Conservation (phyloP, 2,797 vertebrate genomes). For the Phrynocephalus vlangalii region DNA sequence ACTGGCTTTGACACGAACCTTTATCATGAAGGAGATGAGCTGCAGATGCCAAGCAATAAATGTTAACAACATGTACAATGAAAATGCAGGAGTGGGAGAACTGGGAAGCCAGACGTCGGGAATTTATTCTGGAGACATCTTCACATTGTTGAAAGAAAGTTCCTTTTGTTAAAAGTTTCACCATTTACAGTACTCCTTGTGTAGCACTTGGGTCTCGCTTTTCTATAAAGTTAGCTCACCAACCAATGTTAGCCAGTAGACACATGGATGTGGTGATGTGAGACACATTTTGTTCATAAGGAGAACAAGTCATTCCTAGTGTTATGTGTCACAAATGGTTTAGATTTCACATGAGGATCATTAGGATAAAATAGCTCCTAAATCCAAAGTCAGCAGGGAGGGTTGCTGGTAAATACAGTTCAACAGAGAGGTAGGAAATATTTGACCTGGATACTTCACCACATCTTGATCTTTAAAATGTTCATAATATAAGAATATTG, state of each 20-base stretch:
- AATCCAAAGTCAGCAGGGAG: neutral
- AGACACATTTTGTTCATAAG: neutral
- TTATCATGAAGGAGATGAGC: neutral
- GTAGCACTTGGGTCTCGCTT: neutral
- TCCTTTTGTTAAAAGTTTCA: neutral
- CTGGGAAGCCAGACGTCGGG: neutral
- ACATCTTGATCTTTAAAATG: too few relatives aligned
- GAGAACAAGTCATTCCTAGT: too few relatives aligned
- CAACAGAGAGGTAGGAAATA: too few relatives aligned
- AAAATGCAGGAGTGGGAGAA: neutral
- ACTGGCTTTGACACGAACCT: conserved; percentile 22
- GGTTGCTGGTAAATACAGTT: too few relatives aligned
- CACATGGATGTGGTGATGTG: neutral
- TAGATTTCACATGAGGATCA: neutral
- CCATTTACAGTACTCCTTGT: too few relatives aligned
- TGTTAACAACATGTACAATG: conserved; percentile 13
- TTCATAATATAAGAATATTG: neutral
- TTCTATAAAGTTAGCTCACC: neutral
- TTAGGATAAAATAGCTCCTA: neutral
- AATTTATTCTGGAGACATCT: neutral
- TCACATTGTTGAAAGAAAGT: neutral
- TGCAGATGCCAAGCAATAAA: conserved; percentile 23
- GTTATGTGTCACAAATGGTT: too few relatives aligned
- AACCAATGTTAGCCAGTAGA: neutral
- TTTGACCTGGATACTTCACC: neutral